phyloP scores from a whole-genome alignment of 2,797 vertebrate genomes.

The Decapterus maruadsi region DNA sequence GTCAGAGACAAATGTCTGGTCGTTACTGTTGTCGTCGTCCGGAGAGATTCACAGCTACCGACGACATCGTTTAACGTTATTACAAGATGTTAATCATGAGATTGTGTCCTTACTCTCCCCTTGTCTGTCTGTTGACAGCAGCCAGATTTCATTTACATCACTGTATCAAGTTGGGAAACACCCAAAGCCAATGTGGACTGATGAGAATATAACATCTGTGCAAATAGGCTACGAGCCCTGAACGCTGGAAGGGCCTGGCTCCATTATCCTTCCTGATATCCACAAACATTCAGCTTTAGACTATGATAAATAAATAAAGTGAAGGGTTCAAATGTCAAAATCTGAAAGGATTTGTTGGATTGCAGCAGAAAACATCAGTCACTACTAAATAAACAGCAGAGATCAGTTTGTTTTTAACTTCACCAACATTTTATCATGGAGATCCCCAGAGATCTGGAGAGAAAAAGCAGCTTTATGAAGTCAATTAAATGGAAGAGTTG shows the following conservation, averaged over 20 bases:
- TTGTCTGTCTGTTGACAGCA: conserved; percentile 12
- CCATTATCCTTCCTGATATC: not conserved
- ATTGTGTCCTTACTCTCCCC: conserved; percentile 43
- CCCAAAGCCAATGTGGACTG: conserved; percentile 11
- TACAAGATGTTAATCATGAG: conserved; percentile 48
- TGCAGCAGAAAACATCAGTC: not conserved
- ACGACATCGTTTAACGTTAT: conserved; percentile 7
- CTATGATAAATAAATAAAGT: not conserved
- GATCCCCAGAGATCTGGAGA: not conserved
- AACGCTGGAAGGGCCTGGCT: not conserved
- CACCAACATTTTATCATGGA: not conserved
- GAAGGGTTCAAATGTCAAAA: not conserved
- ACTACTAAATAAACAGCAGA: not conserved
- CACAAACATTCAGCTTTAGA: not conserved
- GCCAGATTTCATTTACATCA: conserved; percentile 35
- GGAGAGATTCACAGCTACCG: conserved; percentile 23
- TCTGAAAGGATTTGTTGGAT: not conserved
- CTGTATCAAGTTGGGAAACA: conserved; percentile 2
- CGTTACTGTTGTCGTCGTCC: not conserved
- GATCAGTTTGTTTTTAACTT: conserved; percentile 1
- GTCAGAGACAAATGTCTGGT: conserved; percentile 31
- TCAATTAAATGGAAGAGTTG: not conserved
- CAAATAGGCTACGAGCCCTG: not conserved
- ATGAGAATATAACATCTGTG: conserved; percentile 4
- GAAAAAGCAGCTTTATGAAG: not conserved